phyloP scores from a whole-genome alignment of 2,888 invertebrate species.

The Nymphalis urticae region DNA sequence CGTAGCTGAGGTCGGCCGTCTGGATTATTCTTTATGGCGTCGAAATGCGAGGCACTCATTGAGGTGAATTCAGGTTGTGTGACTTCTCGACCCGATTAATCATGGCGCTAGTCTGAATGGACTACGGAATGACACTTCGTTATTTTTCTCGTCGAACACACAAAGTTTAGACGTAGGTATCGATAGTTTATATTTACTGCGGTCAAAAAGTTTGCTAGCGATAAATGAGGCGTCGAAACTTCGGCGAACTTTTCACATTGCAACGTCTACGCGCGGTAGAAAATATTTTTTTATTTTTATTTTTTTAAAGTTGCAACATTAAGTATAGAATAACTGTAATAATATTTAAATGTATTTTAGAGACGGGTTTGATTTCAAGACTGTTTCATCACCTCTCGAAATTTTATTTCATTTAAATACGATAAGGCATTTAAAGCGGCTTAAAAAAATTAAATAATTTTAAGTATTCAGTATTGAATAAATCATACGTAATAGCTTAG shows the following conservation, averaged over 20 bases:
- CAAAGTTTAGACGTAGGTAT: slow-evolving; percentile 22
- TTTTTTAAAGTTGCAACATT: neutral
- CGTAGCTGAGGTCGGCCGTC: slow-evolving; percentile 61
- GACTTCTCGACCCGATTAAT: slow-evolving; percentile 75
- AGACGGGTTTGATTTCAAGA: too few species aligned
- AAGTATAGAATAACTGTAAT: neutral
- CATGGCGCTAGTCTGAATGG: slow-evolving; percentile 60
- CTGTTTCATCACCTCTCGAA: too few species aligned
- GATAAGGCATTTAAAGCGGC: too few species aligned
- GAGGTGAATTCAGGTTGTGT: slow-evolving; percentile 73
- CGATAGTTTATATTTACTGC: slow-evolving; percentile 29
- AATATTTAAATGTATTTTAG: neutral
- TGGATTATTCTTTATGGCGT: slow-evolving; percentile 78
- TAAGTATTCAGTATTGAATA: too few species aligned
- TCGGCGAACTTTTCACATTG: slow-evolving; percentile 8
- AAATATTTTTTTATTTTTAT: neutral
- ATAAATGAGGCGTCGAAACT: slow-evolving; percentile 13
- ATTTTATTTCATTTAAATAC: too few species aligned
- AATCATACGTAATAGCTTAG: too few species aligned
- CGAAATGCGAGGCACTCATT: slow-evolving; percentile 76
- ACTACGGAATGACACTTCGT: slow-evolving; percentile 45
- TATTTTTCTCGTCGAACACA: slow-evolving; percentile 38
- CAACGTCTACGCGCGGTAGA: neutral
- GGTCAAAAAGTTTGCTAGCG: slow-evolving; percentile 13
- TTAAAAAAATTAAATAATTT: too few species aligned